Base-by-base conservation (phyloP, 1,140 invertebrate species). In the Calephelis nemesis region DNA sequence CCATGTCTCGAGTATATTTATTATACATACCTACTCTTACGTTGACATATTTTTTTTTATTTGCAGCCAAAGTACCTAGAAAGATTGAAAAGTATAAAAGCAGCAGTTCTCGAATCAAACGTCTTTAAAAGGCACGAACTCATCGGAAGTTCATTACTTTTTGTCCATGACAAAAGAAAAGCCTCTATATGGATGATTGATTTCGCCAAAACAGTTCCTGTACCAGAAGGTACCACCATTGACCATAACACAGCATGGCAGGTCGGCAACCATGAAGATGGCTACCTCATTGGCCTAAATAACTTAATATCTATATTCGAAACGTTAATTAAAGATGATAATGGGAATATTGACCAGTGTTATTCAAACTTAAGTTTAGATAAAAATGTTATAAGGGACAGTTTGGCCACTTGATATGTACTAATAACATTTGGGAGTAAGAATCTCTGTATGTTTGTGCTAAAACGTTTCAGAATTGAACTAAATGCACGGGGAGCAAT, bases 221-320 rank as follows among this genome's bases (percentile, higher is more conserved):
- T 99, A 60, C 97, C 97, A 3, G 93, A 94, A 1, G 93, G 95
- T 65, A 83, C 96, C 58, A 92, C 87, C 54, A 96, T 99, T 67
- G 94, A 95, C 69, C 98, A 99, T 85, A 94, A 95, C 66, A 94
- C 94, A 8, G 94, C 95, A 50, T 99, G 98, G 98, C 95, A 96
- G 74, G 97, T 98, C 47, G 98, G 98, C n/a, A 99, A 99, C 88
- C 98, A 99, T 82, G 98, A 99, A 93, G 98, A 99, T 85, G 98
- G 98, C 42, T 99, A 99, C 90, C 93, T 99, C 64, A 96, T 97
- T 73, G 98, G 98, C 49, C 93, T 99, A 10, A 96, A 98, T 82
- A 99, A 99, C 93, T 92, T 99, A 62, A 98, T 99, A 70, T 95
- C 96, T 67, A 96, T 98, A 71, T 97, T 97, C 78, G 92, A 94